These are phyloP conservation scores for Argya squamiceps DNA, from an alignment of 2,797 vertebrate genomes.

Conservation along the genomic window DNA sequence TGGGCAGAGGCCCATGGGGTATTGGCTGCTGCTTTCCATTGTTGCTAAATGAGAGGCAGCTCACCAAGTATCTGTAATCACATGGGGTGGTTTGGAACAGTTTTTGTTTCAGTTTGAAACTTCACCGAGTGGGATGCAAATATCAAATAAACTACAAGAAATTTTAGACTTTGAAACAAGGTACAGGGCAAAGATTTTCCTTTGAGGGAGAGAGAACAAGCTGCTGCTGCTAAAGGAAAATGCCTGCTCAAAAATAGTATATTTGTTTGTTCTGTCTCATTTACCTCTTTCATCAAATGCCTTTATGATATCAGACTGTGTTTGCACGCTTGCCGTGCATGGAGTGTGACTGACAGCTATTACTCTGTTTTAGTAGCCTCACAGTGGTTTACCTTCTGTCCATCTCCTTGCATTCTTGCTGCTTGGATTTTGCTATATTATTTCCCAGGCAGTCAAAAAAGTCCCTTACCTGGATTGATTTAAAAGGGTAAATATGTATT, in stretches of 20 bases:
- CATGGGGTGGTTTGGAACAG: not conserved
- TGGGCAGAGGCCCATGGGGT: not conserved
- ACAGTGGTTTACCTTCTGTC: not conserved
- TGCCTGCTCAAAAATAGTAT: not conserved
- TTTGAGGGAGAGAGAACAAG: not conserved
- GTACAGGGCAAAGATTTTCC: not conserved
- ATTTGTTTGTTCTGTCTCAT: conserved; percentile 9
- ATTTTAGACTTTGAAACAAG: not conserved
- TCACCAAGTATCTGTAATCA: not conserved
- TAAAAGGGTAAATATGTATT: not conserved
- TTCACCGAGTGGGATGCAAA: not conserved
- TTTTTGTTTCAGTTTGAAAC: conserved; percentile 1
- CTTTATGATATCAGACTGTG: not conserved
- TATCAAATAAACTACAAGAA: not conserved
- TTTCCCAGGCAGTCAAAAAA: not conserved
- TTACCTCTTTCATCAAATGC: not conserved
- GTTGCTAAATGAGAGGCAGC: not conserved
- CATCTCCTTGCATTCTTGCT: not conserved
- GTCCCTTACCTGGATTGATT: not conserved
- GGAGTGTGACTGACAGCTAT: not conserved
- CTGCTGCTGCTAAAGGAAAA: not conserved
- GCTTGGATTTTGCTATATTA: not conserved
- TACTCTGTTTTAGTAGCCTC: not conserved
- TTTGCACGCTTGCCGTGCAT: not conserved
- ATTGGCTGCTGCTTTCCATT: not conserved